Evolutionary conservation across 2,797 vertebrate species (phyloP).

Genomic region (Pseudochirops cupreus): DNA sequence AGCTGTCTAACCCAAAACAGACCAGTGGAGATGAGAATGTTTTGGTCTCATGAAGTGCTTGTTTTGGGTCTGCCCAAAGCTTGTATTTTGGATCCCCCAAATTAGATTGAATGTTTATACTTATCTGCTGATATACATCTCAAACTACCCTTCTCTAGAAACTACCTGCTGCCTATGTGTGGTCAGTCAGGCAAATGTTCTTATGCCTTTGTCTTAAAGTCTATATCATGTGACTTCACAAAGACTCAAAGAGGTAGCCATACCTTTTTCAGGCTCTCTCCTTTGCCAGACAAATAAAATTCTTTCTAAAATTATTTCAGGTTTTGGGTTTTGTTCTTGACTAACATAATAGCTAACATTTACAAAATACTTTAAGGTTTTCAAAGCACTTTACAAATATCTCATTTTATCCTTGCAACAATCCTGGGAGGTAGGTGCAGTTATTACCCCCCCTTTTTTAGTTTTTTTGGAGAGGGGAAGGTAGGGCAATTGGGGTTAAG

Average conservation of each 20-base stretch:
- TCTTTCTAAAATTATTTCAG: not conserved
- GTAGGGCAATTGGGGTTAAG: too few species aligned
- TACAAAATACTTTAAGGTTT: not conserved
- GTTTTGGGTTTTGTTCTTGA: not conserved
- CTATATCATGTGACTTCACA: not conserved
- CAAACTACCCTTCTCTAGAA: not conserved
- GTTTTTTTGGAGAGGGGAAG: too few species aligned
- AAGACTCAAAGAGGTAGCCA: not conserved
- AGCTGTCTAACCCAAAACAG: not conserved
- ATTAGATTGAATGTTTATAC: not conserved
- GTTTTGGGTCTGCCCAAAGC: not conserved
- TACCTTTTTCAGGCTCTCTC: not conserved
- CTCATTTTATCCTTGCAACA: not conserved
- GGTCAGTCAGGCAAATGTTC: not conserved
- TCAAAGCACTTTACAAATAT: not conserved
- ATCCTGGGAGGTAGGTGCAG: not conserved
- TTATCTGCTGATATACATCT: not conserved
- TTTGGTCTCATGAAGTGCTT: not conserved
- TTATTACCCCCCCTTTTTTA: not conserved
- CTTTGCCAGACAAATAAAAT: not conserved
- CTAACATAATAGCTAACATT: not conserved
- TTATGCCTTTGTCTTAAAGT: not conserved
- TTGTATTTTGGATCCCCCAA: not conserved
- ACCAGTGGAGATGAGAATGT: not conserved
- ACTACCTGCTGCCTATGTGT: not conserved